These are phyloP conservation scores for Drosophila maculinotata DNA, from an alignment of 2,888 invertebrate species.

Conservation along the genomic window DNA sequence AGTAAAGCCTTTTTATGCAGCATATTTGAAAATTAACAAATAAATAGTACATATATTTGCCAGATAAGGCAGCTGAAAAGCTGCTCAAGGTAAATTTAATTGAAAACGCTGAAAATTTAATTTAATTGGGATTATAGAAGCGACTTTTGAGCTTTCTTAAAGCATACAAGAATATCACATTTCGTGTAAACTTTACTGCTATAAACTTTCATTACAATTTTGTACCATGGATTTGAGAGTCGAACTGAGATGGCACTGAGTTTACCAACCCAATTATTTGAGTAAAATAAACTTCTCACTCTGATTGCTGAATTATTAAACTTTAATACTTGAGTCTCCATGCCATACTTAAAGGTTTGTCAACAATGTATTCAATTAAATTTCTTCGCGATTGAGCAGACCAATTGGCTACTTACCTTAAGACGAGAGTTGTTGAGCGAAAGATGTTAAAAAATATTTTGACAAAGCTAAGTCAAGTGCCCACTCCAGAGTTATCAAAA, in stretches of 20 bases:
- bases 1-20: background rate
- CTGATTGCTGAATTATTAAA: background rate
- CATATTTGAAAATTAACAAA: background rate
- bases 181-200: background rate
- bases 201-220: background rate
- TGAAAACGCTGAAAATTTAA: background rate
- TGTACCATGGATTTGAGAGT: background rate
- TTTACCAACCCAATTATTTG: background rate
- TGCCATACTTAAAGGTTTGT: constrained; percentile 7
- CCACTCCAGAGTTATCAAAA: constrained; percentile 5
- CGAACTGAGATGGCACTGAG: too few relatives aligned
- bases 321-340: constrained; percentile 1
- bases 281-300: background rate
- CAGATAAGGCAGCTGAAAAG: background rate
- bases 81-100: background rate
- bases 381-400: background rate
- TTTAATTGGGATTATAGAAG: background rate
- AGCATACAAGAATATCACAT: too few relatives aligned
- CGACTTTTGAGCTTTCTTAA: background rate
- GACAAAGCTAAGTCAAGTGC: constrained; percentile 25
- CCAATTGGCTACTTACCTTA: too few relatives aligned
- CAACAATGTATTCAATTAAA: constrained; percentile 18
- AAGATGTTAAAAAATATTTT: constrained; percentile 20
- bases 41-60: too few relatives aligned
- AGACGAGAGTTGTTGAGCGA: background rate